Percentiles rank a stretch among this genome's conserved stretches.
Conservation (phyloP, 2,888 invertebrate genomes). For the Hartigia nigra region DNA sequence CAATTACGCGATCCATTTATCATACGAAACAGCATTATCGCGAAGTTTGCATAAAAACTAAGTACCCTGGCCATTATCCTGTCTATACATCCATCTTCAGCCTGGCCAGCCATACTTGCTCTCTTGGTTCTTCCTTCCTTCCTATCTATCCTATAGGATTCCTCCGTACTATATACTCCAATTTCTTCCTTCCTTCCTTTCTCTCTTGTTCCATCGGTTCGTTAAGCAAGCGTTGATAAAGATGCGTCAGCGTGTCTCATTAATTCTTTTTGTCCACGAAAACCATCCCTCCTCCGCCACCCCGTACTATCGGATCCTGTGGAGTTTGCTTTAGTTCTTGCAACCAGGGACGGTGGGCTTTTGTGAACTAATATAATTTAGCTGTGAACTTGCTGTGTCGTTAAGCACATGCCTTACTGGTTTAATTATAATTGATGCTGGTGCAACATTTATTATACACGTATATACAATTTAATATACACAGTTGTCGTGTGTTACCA, state of each 20-base stretch:
- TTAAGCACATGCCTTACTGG: not conserved
- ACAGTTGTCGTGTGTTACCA: not conserved
- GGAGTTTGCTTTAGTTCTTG: not conserved
- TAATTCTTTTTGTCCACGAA: conserved; percentile 4
- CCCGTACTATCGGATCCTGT: not conserved
- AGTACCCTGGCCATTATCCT: conserved; percentile 7
- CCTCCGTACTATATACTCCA: not conserved
- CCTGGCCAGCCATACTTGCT: not conserved
- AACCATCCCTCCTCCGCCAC: not conserved
- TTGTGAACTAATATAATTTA: not conserved
- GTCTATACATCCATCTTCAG: conserved; percentile 9
- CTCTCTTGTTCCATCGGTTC: not conserved
- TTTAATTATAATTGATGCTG: not conserved
- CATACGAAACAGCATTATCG: conserved; percentile 8
- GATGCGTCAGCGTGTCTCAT: conserved; percentile 9
- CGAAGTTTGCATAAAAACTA: conserved; percentile 4
- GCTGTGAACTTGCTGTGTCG: not conserved
- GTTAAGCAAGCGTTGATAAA: conserved; percentile 2
- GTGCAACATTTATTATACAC: not conserved
- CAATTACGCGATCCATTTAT: conserved; percentile 8
- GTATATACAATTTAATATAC: not conserved
- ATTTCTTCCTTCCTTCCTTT: not conserved
- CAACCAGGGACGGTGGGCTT: not conserved
- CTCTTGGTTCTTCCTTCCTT: not conserved
- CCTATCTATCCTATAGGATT: not conserved